Evolutionary conservation across 2,797 vertebrate genomes (phyloP).

Genomic region (Pseudomugil gertrudae): DNA sequence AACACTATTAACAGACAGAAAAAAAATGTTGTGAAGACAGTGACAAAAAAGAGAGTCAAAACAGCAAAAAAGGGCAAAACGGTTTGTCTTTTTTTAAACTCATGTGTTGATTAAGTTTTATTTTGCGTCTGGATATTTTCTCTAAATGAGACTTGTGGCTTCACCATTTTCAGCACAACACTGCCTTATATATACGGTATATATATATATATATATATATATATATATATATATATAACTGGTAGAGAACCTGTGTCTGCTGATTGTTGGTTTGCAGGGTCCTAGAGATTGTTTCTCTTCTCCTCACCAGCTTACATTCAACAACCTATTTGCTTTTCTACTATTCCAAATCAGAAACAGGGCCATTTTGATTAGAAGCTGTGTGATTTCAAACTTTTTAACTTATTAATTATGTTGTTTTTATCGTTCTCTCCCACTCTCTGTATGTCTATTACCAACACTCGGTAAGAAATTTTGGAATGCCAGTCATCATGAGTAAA

Average conservation of each 20-base stretch:
- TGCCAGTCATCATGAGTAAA: conserved; percentile 51
- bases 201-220: too few relatives aligned
- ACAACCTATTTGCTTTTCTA: background rate
- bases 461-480: conserved; percentile 48
- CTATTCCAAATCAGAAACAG: background rate
- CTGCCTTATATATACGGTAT: too few relatives aligned
- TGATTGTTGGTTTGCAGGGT: conserved; percentile 35
- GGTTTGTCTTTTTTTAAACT: conserved; percentile 6
- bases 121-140: background rate
- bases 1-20: conserved; percentile 20
- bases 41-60: background rate
- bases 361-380: background rate
- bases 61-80: background rate
- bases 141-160: background rate
- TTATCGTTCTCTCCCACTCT: conserved; percentile 19
- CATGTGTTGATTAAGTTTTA: conserved; percentile 14
- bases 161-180: conserved; percentile 21
- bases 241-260: background rate
- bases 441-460: conserved; percentile 16
- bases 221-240: background rate
- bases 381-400: conserved; percentile 1
- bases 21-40: conserved; percentile 3
- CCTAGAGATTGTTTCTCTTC: conserved; percentile 41
- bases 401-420: conserved; percentile 33
- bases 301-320: conserved; percentile 9